phyloP scores from a whole-genome alignment of 2,888 invertebrate genomes.

The Galeruca laticollis region DNA sequence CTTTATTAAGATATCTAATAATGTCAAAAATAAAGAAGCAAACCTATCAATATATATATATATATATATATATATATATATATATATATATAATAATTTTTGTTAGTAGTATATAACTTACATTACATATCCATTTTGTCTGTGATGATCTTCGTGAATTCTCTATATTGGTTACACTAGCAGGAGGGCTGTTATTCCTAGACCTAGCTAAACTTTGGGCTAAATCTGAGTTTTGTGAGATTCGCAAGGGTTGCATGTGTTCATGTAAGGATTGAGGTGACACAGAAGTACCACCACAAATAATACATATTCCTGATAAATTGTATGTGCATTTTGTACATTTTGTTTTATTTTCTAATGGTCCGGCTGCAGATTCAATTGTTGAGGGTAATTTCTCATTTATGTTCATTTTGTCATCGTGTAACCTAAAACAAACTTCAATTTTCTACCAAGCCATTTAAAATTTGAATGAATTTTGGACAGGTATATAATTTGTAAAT shows the following conservation, averaged over 20 bases:
- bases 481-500: too few relatives aligned
- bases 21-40: too few relatives aligned
- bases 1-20: too few relatives aligned
- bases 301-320: slow-evolving; percentile 47
- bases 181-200: slow-evolving; percentile 64
- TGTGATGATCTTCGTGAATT: slow-evolving; percentile 62
- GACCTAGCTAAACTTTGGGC: slow-evolving; percentile 63
- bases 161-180: slow-evolving; percentile 64
- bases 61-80: too few relatives aligned
- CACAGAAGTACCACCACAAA: slow-evolving; percentile 47
- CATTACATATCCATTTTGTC: slow-evolving; percentile 71
- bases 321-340: slow-evolving; percentile 49
- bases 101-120: too few relatives aligned
- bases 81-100: too few relatives aligned
- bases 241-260: slow-evolving; percentile 70
- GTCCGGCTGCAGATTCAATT: slow-evolving; percentile 51
- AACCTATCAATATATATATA: too few relatives aligned
- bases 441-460: too few relatives aligned
- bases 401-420: slow-evolving; percentile 65
- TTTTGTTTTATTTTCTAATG: slow-evolving; percentile 50
- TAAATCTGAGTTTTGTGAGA: slow-evolving; percentile 65
- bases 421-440: slow-evolving; percentile 62
- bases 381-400: slow-evolving; percentile 44
- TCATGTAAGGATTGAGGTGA: slow-evolving; percentile 70
- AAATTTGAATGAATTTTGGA: too few relatives aligned